Evolutionary conservation across 2,113 vertebrate species (phyloP).

Genomic region (Cochlearius cochlearius): DNA sequence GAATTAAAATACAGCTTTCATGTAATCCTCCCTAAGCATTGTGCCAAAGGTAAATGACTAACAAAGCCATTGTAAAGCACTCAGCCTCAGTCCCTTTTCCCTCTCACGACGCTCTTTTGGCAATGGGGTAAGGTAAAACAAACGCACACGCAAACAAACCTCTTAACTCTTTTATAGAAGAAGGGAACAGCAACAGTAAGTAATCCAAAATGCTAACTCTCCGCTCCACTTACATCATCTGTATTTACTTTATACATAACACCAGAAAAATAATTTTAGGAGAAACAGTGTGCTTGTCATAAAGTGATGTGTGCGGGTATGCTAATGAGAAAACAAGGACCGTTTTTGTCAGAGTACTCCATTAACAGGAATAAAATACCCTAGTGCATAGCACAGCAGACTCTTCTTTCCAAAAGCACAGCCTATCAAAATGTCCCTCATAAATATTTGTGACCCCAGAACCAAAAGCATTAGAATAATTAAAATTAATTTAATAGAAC

Average conservation of each 20-base stretch:
- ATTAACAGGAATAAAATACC: not conserved
- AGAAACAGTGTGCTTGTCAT: not conserved
- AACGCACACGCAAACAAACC: not conserved
- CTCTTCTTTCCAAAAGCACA: not conserved
- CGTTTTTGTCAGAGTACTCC: not conserved
- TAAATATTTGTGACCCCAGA: not conserved
- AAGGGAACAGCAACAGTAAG: not conserved
- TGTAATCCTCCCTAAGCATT: not conserved
- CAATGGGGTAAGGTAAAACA: not conserved
- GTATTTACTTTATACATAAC: not conserved
- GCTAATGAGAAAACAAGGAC: not conserved
- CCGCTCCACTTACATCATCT: not conserved
- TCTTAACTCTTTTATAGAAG: not conserved
- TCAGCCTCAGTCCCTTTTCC: not conserved
- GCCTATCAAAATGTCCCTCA: not conserved
- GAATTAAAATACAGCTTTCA: not conserved
- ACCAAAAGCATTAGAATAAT: not conserved
- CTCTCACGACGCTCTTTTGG: not conserved
- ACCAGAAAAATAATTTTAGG: not conserved
- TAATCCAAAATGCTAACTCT: not conserved
- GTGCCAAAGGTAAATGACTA: not conserved
- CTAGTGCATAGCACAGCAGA: not conserved
- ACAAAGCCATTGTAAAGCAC: not conserved
- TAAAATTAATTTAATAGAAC: not conserved
- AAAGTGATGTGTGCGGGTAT: not conserved